A percentile compares a stretch with the other conserved stretches of the same genome.
phyloP scores from a whole-genome alignment of 1,140 invertebrate species.

The Ips nitidus region DNA sequence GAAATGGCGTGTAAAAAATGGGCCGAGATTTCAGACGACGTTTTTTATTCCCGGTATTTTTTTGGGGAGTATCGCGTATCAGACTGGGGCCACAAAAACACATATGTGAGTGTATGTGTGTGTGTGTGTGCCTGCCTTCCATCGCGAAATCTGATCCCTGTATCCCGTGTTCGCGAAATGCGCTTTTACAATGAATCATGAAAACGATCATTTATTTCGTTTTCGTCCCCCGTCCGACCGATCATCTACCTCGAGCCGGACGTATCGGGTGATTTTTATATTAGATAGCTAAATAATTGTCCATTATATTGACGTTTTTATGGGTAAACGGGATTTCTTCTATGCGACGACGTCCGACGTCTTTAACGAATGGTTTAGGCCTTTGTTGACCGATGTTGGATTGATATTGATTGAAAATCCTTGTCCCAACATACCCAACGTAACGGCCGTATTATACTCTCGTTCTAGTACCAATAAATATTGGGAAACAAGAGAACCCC shows the following conservation, averaged over 20 bases:
- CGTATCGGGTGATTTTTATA: conserved; percentile 16
- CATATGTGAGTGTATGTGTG: conserved; percentile 1
- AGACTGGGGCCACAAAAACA: conserved; percentile 12
- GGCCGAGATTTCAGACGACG: conserved; percentile 20
- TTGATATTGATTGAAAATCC: too few relatives aligned
- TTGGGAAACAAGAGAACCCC: too few relatives aligned
- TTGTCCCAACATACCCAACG: too few relatives aligned
- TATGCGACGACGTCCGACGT: too few relatives aligned
- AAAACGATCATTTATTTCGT: conserved; percentile 22
- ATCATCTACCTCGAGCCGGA: conserved; percentile 9
- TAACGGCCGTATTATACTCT: too few relatives aligned
- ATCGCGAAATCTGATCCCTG: conserved; percentile 23
- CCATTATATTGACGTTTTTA: conserved; percentile 9
- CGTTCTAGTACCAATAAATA: too few relatives aligned
- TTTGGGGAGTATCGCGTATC: conserved; percentile 24
- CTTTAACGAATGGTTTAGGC: too few relatives aligned
- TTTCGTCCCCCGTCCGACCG: conserved; percentile 8
- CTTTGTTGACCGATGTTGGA: too few relatives aligned
- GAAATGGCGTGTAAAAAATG: conserved; percentile 23
- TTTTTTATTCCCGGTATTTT: conserved; percentile 20
- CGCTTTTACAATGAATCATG: conserved; percentile 26
- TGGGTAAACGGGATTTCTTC: neutral
- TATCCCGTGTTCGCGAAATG: conserved; percentile 20
- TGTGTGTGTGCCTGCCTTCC: neutral
- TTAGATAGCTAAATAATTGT: conserved; percentile 12